Conservation (phyloP, 2,888 invertebrate species). For the Leptinotarsa peninsularis region DNA sequence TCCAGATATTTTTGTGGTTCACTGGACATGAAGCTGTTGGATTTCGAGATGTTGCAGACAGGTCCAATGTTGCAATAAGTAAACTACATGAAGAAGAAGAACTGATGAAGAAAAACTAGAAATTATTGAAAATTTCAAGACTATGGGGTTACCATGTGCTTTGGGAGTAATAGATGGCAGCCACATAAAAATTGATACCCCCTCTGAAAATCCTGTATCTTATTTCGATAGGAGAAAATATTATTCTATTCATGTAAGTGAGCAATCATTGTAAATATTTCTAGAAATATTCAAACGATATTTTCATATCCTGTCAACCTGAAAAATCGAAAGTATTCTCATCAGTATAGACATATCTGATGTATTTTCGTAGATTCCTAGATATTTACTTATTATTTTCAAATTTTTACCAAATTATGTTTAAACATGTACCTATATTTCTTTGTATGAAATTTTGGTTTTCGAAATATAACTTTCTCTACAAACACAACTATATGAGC, state of each 20-base stretch:
- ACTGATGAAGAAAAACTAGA: conserved; percentile 39
- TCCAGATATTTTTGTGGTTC: conserved; percentile 42
- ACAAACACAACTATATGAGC: too few species aligned
- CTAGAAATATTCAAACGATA: too few species aligned
- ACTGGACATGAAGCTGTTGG: conserved; percentile 44
- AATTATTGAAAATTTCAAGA: conserved; percentile 33
- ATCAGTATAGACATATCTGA: too few species aligned
- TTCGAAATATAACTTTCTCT: too few species aligned
- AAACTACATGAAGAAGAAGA: conserved; percentile 23
- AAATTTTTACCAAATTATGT: too few species aligned
- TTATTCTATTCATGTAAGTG: conserved; percentile 33
- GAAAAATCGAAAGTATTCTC: too few species aligned
- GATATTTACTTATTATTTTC: too few species aligned
- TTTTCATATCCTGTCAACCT: too few species aligned
- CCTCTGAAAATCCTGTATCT: conserved; percentile 38
- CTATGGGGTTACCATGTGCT: conserved; percentile 38
- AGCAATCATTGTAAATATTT: too few species aligned
- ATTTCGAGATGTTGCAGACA: conserved; percentile 46
- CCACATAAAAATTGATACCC: conserved; percentile 43
- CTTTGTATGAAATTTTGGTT: too few species aligned
- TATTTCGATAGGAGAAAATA: conserved; percentile 44
- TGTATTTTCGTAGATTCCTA: too few species aligned
- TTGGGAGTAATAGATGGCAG: conserved; percentile 42
- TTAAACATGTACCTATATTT: too few species aligned
- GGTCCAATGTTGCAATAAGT: conserved; percentile 45